Base-by-base conservation (phyloP, 1,140 invertebrate genomes). In the Pogonognathellus flavescens region DNA sequence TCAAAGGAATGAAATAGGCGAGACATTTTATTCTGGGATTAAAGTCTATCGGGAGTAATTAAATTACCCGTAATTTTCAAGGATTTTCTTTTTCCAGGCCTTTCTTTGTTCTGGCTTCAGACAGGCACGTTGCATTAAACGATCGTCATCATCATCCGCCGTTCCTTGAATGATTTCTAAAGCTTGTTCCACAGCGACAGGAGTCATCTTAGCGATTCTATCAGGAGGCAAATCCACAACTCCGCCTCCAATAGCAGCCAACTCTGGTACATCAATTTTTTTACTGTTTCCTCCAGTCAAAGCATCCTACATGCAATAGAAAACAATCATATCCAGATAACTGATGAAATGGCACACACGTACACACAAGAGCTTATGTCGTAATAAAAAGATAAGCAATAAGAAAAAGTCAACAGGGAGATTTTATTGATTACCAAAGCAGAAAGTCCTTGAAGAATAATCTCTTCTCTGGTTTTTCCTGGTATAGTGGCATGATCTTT, bases 91-190 rank as follows among this genome's bases (percentile, higher is more conserved):
- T 70, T 76, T 81, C 87, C 87, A 88, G 0, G 88, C 88, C 25
- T 86, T 82, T 53, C 70, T 88, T 59, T 89, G 88, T 0, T 70
- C 84, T 0, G 82, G 49, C n/a, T 20, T 86, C 0, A 89, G 70
- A 82, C 88, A 89, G 9, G 88, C 87, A 16, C 87, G n/a, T 59
- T 87, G 85, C 53, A 81, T 85, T 18, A 89, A 66, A 11, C 86
- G 82, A 25, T 88, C 87, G 50, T 88, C 87, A 80, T 88, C 88
- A 60, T 88, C 88, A 62, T 89, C 88, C 20, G 82, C 82, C 0
- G 82, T 87, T 11, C 86, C 88, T 80, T 89, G 85, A 53, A 89
- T 83, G 13, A 87, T 70, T 60, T 86, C 83, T 2, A 89, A 41
- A 1, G 86, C 87, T 31, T 87, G 84, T 59, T 89, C 88, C 14